Percentiles rank a stretch among this genome's conserved stretches.
phyloP scores from a whole-genome alignment of 2,113 vertebrate genomes.

The Baryphthengus martii region DNA sequence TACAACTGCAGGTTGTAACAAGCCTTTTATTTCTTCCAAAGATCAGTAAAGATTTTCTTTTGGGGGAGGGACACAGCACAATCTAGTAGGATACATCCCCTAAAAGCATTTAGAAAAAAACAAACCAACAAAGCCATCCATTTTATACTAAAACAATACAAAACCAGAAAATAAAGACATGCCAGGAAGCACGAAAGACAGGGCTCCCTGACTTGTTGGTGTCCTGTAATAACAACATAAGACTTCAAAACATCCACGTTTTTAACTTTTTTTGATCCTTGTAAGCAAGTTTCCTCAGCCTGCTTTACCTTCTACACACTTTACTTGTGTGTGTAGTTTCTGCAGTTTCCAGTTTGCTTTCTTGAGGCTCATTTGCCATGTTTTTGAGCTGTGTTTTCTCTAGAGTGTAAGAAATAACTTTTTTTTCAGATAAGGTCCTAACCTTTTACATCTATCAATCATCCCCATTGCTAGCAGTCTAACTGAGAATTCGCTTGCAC shows the following conservation, averaged over 20 bases:
- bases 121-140: neutral
- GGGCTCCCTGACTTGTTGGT: neutral
- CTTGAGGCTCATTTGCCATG: neutral
- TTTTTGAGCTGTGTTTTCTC: neutral
- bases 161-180: neutral
- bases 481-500: neutral
- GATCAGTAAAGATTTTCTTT: neutral
- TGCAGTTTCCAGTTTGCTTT: neutral
- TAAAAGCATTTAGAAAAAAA: neutral
- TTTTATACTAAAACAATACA: neutral
- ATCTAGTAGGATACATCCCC: neutral
- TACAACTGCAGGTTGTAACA: neutral
- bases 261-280: neutral
- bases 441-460: neutral
- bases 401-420: neutral
- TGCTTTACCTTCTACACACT: neutral
- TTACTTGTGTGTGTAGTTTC: neutral
- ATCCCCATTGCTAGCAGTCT: fast-evolving
- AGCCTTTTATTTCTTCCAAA: neutral
- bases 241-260: neutral
- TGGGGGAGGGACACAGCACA: neutral
- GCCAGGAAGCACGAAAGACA: neutral
- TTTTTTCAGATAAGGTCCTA: neutral
- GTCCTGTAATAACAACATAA: neutral
- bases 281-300: neutral